Conservation (phyloP, 2,113 vertebrate genomes). For the Tringa solitaria region DNA sequence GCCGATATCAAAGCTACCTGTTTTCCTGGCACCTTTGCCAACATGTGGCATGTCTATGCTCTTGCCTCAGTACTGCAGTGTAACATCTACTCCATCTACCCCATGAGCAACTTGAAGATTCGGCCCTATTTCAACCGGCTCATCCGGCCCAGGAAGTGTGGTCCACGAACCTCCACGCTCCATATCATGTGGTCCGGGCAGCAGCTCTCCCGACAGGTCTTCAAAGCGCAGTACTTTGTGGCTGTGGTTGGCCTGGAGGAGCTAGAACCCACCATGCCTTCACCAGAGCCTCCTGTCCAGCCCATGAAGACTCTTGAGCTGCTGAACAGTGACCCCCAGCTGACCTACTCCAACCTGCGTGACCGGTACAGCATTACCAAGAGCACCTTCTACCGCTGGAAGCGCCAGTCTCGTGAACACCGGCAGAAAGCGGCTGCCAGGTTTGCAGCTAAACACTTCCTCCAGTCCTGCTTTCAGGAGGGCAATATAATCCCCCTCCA, state of each 20-base stretch:
- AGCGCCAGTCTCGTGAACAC: conserved; percentile 88
- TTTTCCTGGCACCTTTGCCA: conserved; percentile 90
- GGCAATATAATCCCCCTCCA: conserved; percentile 87
- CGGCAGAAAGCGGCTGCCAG: conserved; percentile 86
- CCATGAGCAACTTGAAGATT: conserved; percentile 95
- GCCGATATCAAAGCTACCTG: conserved; percentile 94
- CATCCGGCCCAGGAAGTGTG: conserved; percentile 84
- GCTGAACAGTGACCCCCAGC: conserved; percentile 74
- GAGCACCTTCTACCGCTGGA: conserved; percentile 95
- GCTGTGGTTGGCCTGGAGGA: conserved; percentile 83
- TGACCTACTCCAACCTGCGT: conserved; percentile 85
- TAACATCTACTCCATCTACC: conserved; percentile 95
- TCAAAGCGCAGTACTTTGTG: conserved; percentile 88
- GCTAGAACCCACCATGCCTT: conserved; percentile 62
- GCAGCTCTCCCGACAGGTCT: conserved; percentile 80
- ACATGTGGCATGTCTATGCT: conserved; percentile 96
- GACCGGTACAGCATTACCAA: conserved; percentile 90
- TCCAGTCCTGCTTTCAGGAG: conserved; percentile 86
- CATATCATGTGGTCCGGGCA: conserved; percentile 96
- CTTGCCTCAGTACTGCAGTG: conserved; percentile 87
- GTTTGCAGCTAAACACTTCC: conserved; percentile 92
- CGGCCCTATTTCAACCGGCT: conserved; percentile 92
- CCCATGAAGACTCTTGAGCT: conserved; percentile 76
- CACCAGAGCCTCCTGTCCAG: conserved; percentile 41
- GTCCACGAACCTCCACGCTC: conserved; percentile 73